These are phyloP conservation scores for Euzophera pinguis DNA, from an alignment of 2,888 invertebrate species.

Conservation along the genomic window DNA sequence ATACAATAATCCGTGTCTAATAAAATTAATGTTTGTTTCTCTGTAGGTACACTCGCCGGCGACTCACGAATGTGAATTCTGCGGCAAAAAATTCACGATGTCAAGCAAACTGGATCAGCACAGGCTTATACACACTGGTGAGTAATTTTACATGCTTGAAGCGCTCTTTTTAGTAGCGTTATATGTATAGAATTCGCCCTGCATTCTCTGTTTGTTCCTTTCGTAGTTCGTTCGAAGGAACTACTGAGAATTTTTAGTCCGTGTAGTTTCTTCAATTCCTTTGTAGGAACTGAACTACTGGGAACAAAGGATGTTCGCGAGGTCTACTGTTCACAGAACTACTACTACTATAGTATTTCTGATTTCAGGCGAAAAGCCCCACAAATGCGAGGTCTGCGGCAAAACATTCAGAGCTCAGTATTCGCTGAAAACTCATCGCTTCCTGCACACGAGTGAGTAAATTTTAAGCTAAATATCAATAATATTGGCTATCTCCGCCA, in stretches of 20 bases:
- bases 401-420: constrained; percentile 38
- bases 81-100: not conserved
- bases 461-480: not conserved
- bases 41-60: not conserved
- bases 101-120: not conserved
- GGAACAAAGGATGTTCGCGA: no score
- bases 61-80: not conserved
- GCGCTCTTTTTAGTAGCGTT: no score
- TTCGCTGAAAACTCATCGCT: constrained; percentile 30
- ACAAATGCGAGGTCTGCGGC: constrained; percentile 39
- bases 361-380: constrained; percentile 42
- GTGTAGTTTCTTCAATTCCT: no score
- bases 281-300: no score
- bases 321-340: no score
- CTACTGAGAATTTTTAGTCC: no score
- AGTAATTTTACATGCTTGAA: not conserved
- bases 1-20: no score
- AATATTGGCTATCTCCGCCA: no score
- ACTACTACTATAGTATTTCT: no score
- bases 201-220: no score
- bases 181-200: no score
- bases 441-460: constrained; percentile 44
- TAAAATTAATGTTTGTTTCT: not conserved
- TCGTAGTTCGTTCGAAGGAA: no score
- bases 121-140: not conserved